These are phyloP conservation scores for Rostratula benghalensis DNA, from an alignment of 2,113 vertebrate species.

Conservation along the genomic window DNA sequence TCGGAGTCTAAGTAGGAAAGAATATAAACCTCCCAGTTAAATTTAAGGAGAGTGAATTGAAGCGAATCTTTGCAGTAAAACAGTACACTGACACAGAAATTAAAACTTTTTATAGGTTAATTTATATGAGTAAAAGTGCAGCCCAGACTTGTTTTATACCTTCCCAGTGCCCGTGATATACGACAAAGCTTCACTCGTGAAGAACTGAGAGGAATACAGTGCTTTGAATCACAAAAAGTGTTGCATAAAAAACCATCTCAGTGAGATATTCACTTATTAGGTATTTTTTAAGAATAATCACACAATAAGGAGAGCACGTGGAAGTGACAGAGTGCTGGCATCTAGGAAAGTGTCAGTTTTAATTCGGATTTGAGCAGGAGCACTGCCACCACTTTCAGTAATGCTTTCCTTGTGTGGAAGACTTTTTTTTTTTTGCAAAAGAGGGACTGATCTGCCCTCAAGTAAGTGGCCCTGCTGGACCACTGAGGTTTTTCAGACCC, in stretches of 20 bases:
- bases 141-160: neutral
- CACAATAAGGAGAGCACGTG: neutral
- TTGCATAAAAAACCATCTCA: neutral
- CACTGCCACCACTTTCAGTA: neutral
- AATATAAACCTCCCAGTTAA: slow-evolving; percentile 35
- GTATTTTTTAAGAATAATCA: neutral
- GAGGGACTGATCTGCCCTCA: neutral
- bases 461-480: neutral
- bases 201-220: neutral
- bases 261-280: neutral
- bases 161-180: neutral
- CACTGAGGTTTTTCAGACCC: neutral
- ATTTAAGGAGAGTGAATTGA: slow-evolving; percentile 36
- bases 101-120: slow-evolving; percentile 38
- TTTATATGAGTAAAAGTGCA: neutral
- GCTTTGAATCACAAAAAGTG: neutral
- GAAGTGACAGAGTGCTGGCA: neutral
- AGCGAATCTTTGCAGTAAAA: slow-evolving; percentile 32
- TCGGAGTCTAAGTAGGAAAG: neutral
- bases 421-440: neutral
- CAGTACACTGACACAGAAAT: neutral
- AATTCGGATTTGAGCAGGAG: neutral
- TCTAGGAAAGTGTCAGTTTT: neutral
- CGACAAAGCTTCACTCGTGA: neutral
- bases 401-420: too few relatives aligned